A percentile compares a stretch with the other conserved stretches of the same genome.
Evolutionary conservation across 1,140 invertebrate species (phyloP).

Genomic region (Helicoverpa zea): DNA sequence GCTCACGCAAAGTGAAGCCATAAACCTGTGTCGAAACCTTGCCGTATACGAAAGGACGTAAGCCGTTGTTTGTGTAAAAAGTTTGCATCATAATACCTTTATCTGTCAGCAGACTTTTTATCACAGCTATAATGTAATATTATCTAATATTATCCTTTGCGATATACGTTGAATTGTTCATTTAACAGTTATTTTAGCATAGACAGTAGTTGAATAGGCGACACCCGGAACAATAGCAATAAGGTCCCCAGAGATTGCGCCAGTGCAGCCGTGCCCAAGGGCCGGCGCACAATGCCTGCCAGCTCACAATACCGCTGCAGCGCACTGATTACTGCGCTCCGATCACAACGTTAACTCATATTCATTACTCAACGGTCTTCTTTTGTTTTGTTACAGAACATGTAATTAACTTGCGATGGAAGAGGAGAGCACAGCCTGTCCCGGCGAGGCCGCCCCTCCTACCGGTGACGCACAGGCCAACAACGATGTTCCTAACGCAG

Average conservation of each 20-base stretch:
- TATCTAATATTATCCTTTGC: neutral
- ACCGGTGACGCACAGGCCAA: conserved; percentile 56
- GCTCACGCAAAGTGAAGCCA: conserved; percentile 58
- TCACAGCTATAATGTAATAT: neutral
- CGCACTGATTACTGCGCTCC: conserved; percentile 64
- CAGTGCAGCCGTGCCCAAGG: conserved; percentile 56
- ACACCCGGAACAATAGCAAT: conserved; percentile 69
- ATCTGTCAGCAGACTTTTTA: neutral
- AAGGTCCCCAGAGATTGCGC: conserved; percentile 67
- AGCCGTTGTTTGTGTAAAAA: conserved; percentile 18
- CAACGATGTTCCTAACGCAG: conserved; percentile 55
- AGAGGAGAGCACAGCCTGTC: conserved; percentile 67
- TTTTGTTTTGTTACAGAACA: conserved; percentile 81
- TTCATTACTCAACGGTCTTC: conserved; percentile 41
- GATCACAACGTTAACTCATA: conserved; percentile 37
- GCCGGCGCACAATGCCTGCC: conserved; percentile 67
- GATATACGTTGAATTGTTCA: neutral
- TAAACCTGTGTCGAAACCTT: conserved; percentile 54
- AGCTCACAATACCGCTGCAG: conserved; percentile 63
- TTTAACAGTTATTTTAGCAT: conserved; percentile 51
- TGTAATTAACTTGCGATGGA: conserved; percentile 78
- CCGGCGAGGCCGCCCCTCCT: conserved; percentile 57
- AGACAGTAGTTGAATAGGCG: conserved; percentile 65
- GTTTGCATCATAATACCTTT: conserved; percentile 16
- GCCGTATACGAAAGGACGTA: conserved; percentile 24